Evolutionary conservation across 2,113 vertebrate genomes (phyloP), one percentile per base, ranked within the genome.

Genomic region (Otus sunia): DNA sequence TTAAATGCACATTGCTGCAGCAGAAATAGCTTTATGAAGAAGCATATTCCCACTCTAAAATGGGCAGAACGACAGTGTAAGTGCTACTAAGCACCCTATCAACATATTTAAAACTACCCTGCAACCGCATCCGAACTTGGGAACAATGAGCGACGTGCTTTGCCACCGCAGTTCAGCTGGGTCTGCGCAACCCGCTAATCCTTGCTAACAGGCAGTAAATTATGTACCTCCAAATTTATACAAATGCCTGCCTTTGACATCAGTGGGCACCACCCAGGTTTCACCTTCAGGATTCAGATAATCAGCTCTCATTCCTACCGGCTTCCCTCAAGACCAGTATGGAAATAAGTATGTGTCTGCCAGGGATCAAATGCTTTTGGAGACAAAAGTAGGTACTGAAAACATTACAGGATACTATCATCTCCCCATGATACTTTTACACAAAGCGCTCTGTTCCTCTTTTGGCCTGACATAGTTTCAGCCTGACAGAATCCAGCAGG

Each of bases 401-500:
- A 98, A 98, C 98, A 97, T 98, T 98, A 97, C 97, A 97, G 97
- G 98, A 97, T 97, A 96, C 98, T 98, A 93, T 98, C 95, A 98
- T 98, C 98, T 98, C 98, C 76, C 97, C 98, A 98, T 96, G 98
- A 95, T 87, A 97, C 98, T 97, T 98, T 97, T 97, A 97, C 98
- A 98, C 98, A 98, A 98, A 98, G 98, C 98, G 52, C 97, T 97
- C 96, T 90, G 97, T 98, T 98, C 97, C 98, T 97, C 98, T 98
- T 98, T 98, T 97, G 98, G 98, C 98, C 97, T 98, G 98, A 98
- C 98, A 98, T 98, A 98, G 98, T 98, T 98, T 98, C 98, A 98
- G 98, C 97, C 98, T 98, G 98, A 98, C 97, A 98, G 98, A 97
- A 97, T 98, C 97, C 97, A 98, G 97, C 97, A 98, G 98, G 97